A percentile compares a stretch with the other conserved stretches of the same genome.
Conservation (phyloP, 2,888 invertebrate species). For the Reticulitermes lucifugus region DNA sequence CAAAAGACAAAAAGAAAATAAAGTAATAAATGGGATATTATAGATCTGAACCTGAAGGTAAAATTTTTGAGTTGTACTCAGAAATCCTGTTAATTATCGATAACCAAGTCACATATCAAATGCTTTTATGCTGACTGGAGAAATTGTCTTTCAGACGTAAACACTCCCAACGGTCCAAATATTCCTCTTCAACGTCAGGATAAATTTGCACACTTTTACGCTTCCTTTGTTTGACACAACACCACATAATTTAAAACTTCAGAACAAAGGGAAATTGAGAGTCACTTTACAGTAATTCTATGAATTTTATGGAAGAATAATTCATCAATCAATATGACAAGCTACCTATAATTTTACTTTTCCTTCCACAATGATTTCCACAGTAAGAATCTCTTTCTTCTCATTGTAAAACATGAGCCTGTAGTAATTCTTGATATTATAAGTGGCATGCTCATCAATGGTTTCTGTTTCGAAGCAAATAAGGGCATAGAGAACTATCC, state of each 20-base stretch:
- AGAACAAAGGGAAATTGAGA: conserved; percentile 9
- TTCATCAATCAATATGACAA: conserved; percentile 45
- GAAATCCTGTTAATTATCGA: too few relatives aligned
- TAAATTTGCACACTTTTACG: background rate
- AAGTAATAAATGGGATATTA: too few relatives aligned
- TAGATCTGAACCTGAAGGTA: too few relatives aligned
- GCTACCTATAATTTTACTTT: conserved; percentile 28
- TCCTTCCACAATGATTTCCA: conserved; percentile 8
- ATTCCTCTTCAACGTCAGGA: background rate
- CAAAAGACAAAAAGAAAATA: too few relatives aligned
- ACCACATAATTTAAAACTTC: background rate
- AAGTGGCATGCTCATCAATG: conserved; percentile 1
- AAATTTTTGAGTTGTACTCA: too few relatives aligned
- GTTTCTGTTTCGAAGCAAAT: background rate
- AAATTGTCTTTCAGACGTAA: background rate
- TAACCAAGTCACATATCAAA: too few relatives aligned
- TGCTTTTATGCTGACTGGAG: too few relatives aligned
- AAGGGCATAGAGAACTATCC: background rate
- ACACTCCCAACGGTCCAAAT: background rate
- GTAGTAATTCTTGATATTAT: background rate
- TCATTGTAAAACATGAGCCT: background rate
- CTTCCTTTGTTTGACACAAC: background rate
- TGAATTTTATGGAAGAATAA: conserved; percentile 19
- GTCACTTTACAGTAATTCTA: conserved; percentile 34
- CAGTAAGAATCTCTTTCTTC: background rate